phyloP scores from a whole-genome alignment of 2,113 vertebrate species.

The Prietella phreatophila region DNA sequence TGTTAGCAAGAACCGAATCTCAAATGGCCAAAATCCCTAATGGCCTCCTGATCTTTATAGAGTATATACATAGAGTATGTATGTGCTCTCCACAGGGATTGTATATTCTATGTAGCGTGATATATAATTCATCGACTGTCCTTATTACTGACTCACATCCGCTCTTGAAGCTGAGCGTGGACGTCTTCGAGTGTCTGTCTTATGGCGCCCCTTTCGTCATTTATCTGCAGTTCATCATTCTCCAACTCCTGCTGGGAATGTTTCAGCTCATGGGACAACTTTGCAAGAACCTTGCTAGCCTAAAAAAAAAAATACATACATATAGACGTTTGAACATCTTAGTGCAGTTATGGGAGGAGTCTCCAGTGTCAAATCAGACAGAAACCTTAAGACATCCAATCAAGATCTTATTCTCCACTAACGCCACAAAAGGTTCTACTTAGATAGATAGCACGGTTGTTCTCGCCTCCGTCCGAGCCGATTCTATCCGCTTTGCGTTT shows the following conservation, averaged over 20 bases:
- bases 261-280: constrained; percentile 51
- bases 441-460: background rate
- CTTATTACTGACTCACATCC: constrained; percentile 61
- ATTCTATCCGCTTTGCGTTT: constrained; percentile 54
- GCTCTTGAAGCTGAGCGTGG: constrained; percentile 51
- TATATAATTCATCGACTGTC: background rate
- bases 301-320: constrained; percentile 40
- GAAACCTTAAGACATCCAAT: background rate
- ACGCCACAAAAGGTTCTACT: background rate
- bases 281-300: constrained; percentile 50
- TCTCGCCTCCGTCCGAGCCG: constrained; percentile 67
- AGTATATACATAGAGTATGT: background rate
- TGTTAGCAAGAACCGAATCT: background rate
- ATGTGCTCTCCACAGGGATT: background rate
- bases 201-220: constrained; percentile 53
- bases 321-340: background rate
- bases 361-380: background rate
- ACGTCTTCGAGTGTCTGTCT: constrained; percentile 27
- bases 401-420: background rate
- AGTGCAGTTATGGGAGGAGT: background rate
- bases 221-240: constrained; percentile 10
- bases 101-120: background rate
- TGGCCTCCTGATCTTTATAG: background rate
- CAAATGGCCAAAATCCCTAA: background rate
- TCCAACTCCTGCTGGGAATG: constrained; percentile 50